A percentile compares a stretch with the other conserved stretches of the same genome.
Conservation (phyloP, 2,888 invertebrate species). For the Drosophila ezoana region DNA sequence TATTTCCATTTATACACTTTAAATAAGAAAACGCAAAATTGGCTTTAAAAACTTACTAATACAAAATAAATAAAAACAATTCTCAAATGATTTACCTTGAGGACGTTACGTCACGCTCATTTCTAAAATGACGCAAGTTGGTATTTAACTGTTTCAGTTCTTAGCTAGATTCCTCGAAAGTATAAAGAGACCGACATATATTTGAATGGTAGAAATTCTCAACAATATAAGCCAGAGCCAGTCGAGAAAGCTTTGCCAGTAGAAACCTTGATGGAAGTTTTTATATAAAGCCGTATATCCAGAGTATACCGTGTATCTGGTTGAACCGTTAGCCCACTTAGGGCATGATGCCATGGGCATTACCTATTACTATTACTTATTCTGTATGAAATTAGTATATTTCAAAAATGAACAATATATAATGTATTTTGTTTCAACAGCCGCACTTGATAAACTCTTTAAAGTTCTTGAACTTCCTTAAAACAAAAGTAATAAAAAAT, state of each 20-base stretch:
- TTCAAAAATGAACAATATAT: conserved; percentile 21
- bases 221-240: conserved; percentile 22
- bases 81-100: conserved; percentile 34
- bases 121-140: conserved; percentile 44
- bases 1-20: conserved; percentile 44
- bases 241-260: conserved; percentile 51
- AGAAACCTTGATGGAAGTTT: conserved; percentile 32
- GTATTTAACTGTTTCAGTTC: conserved; percentile 33
- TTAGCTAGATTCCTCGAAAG: conserved; percentile 37
- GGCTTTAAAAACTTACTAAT: conserved; percentile 62
- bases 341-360: conserved; percentile 15
- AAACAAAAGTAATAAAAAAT: neutral
- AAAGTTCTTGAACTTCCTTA: conserved; percentile 18
- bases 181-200: neutral
- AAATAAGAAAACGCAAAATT: conserved; percentile 64
- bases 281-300: conserved; percentile 19
- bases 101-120: conserved; percentile 38
- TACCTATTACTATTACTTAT: conserved; percentile 25
- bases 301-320: conserved; percentile 2
- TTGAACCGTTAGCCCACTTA: conserved; percentile 9
- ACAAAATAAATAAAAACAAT: conserved; percentile 10
- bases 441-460: conserved; percentile 18
- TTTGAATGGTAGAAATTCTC: neutral
- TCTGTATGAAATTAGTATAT: conserved; percentile 22
- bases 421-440: conserved; percentile 30